These are phyloP conservation scores for Phytoseiulus persimilis DNA, from an alignment of 2,888 invertebrate genomes.

Conservation along the genomic window DNA sequence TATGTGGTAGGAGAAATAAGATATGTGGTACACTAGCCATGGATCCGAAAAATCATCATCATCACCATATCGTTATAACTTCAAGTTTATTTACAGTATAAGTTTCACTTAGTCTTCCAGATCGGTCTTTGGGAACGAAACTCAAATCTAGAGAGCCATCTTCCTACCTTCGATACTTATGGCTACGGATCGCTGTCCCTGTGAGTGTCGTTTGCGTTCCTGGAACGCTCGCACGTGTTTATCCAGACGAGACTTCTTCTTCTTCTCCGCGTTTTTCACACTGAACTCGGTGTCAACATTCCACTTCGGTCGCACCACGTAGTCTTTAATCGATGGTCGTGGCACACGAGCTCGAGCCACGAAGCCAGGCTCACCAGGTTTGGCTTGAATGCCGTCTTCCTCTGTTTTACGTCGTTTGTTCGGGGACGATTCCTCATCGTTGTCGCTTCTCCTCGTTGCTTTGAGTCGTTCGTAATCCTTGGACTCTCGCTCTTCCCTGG, in stretches of 20 bases:
- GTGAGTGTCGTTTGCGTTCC: slow-evolving; percentile 70
- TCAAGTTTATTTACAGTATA: background rate
- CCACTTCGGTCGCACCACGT: slow-evolving; percentile 86
- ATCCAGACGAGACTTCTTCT: slow-evolving; percentile 78
- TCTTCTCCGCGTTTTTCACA: slow-evolving; percentile 55
- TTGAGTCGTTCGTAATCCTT: slow-evolving; percentile 70
- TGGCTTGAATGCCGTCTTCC: background rate
- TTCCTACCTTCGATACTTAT: slow-evolving; percentile 94
- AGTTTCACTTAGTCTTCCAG: background rate
- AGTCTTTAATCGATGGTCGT: slow-evolving; percentile 87
- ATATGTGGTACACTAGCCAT: no score
- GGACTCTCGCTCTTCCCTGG: slow-evolving; percentile 84
- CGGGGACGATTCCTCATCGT: slow-evolving; percentile 58
- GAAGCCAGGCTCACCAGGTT: slow-evolving; percentile 91
- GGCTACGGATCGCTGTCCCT: slow-evolving; percentile 73
- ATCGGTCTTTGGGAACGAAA: background rate
- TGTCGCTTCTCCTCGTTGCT: background rate
- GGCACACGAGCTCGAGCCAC: slow-evolving; percentile 89
- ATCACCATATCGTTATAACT: no score
- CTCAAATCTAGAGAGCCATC: slow-evolving; percentile 66
- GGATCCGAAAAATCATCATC: no score
- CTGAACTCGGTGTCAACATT: slow-evolving; percentile 72
- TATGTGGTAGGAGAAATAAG: no score
- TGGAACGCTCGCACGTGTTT: slow-evolving; percentile 83
- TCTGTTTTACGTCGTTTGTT: slow-evolving; percentile 25